Evolutionary conservation across 2,888 invertebrate species (phyloP).

Genomic region (Neoscelio sp.): DNA sequence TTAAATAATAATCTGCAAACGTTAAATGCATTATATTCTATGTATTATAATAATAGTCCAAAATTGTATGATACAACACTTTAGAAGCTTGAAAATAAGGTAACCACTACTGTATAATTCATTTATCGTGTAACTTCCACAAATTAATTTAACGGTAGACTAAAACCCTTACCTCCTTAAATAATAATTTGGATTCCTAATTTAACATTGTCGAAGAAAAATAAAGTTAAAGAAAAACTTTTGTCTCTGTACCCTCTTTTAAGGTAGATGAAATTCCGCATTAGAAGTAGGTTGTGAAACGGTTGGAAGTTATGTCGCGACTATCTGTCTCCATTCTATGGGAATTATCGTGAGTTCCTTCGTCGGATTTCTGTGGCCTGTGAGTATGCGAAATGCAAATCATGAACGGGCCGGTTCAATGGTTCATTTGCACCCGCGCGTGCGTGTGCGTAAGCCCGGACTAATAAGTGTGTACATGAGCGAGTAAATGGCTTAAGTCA

Average conservation of each 20-base stretch:
- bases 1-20: no score
- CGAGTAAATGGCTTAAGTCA: conserved; percentile 67
- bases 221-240: background rate
- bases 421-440: conserved; percentile 63
- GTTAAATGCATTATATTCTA: no score
- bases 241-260: background rate
- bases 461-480: conserved; percentile 40
- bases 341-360: conserved; percentile 30
- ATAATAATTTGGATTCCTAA: no score
- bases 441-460: conserved; percentile 16
- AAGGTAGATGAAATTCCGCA: conserved; percentile 29
- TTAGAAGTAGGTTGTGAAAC: conserved; percentile 16
- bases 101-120: no score
- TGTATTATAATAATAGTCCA: no score
- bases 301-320: conserved; percentile 36
- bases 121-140: no score
- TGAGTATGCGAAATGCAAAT: conserved; percentile 67
- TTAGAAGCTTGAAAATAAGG: no score
- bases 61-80: no score
- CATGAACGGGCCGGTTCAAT: conserved; percentile 66
- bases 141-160: no score
- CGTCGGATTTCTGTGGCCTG: conserved; percentile 4
- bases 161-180: no score
- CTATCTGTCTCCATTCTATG: conserved; percentile 49
- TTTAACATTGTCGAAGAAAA: no score